Evolutionary conservation across 2,888 invertebrate genomes (phyloP).

Genomic region (Scrobipalpa atriplicella): DNA sequence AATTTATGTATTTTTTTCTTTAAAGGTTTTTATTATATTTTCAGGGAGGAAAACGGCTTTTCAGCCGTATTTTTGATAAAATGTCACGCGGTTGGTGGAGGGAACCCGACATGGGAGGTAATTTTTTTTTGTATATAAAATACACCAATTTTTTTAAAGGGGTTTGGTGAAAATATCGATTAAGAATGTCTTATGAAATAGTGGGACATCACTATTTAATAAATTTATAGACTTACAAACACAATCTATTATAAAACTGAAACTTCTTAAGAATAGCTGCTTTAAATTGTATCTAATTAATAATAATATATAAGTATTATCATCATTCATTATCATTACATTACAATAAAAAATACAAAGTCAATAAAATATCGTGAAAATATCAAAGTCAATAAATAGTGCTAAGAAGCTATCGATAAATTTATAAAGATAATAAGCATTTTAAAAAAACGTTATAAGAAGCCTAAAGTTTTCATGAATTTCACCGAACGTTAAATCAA

Average conservation of each 20-base stretch:
- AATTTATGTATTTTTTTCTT: not conserved
- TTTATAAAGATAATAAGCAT: not conserved
- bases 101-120: conserved; percentile 13
- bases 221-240: too few species aligned
- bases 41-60: not conserved
- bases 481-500: not conserved
- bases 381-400: not conserved
- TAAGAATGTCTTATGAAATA: too few species aligned
- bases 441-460: not conserved
- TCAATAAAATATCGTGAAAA: too few species aligned
- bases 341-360: not conserved
- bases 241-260: too few species aligned
- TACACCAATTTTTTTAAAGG: too few species aligned
- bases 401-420: not conserved
- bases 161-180: too few species aligned
- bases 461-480: not conserved
- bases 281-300: too few species aligned
- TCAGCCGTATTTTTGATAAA: not conserved
- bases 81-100: not conserved
- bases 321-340: too few species aligned
- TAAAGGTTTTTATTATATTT: not conserved
- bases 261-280: too few species aligned
- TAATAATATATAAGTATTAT: too few species aligned
- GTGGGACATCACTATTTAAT: too few species aligned
- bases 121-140: too few species aligned